A percentile compares a stretch with the other conserved stretches of the same genome.
phyloP scores from a whole-genome alignment of 92 coral and sea anemone genomes.

The Phenganax stokvisi region DNA sequence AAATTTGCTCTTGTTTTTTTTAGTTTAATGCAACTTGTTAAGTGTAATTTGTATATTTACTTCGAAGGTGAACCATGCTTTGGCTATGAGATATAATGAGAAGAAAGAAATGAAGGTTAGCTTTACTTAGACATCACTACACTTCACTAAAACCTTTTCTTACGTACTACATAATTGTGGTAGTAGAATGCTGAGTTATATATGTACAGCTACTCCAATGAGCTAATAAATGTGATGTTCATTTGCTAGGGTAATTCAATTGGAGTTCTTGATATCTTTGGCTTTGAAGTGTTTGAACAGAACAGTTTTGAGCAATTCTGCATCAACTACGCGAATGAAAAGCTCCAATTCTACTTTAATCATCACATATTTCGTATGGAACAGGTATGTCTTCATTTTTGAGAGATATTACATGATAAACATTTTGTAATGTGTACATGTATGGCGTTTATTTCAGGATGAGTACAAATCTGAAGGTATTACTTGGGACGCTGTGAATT shows the following conservation, averaged over 20 bases:
- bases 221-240: neutral
- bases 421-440: neutral
- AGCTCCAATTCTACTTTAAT: slow-evolving; percentile 87
- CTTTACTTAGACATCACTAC: neutral
- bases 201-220: neutral
- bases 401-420: neutral
- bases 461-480: slow-evolving; percentile 87
- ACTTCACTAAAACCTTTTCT: neutral
- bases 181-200: neutral
- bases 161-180: neutral
- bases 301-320: slow-evolving; percentile 98
- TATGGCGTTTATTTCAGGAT: slow-evolving; percentile 46
- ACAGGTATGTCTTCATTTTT: slow-evolving; percentile 49
- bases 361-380: slow-evolving; percentile 87
- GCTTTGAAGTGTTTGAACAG: slow-evolving; percentile 85
- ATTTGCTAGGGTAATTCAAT: slow-evolving; percentile 75
- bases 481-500: slow-evolving; percentile 77
- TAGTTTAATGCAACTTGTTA: neutral
- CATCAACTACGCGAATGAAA: slow-evolving; percentile 96
- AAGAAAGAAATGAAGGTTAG: slow-evolving; percentile 28
- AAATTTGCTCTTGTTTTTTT: neutral
- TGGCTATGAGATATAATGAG: slow-evolving; percentile 33
- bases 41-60: neutral
- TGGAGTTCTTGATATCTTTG: slow-evolving; percentile 98
- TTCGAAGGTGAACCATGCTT: slow-evolving; percentile 31